Evolutionary conservation across 2,113 vertebrate species (phyloP), one percentile per base, ranked within the genome.

Genomic region (Tachuris rubrigastra): DNA sequence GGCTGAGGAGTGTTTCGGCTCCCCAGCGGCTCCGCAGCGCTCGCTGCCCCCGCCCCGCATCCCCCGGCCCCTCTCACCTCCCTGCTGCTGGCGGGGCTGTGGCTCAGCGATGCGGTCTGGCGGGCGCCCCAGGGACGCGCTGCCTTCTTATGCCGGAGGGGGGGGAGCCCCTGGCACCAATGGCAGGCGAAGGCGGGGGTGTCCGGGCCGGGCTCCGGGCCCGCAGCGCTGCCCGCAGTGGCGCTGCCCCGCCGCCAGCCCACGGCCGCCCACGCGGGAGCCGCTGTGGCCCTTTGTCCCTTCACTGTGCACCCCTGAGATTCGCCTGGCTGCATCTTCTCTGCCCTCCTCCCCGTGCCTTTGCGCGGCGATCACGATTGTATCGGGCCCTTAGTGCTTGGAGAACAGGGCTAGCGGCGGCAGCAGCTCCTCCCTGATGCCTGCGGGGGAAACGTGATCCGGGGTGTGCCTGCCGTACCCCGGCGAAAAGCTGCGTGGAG

Each of bases 61-160:
- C 21, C n/a, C 72, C 39, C 8, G 1, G 41, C 73, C 75, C 23
- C 8, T 71, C 92, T 93, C 87, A 90, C 94, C 74, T 85, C 10
- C 12, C 14, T 16, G 68, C 60, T 24, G 41, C 16, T 6, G 2
- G 8, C 16, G 7, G 31, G 28, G 46, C 80, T 33, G 35, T 8
- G 46, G 30, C 24, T 5, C 41, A 2, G 49, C 52, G 14, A 4
- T 37, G 46, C 18, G 4, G 5, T 5, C 27, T 0, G 6, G 16
- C 1, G 0, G 23, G 49, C 2, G 2, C 15, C 14, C 27, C 2
- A 1, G 39, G 17, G 7, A 5, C 21, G 4, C 4, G 3, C 52
- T 4, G 67, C 14, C 59, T 60, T 90, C 79, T 93, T 92, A 79
- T 72, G 55, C 3, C n/a, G 0, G 3, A 35, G 47, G 62, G 6